Evolutionary conservation across 2,888 invertebrate genomes (phyloP).

Genomic region (Alcis repandata): DNA sequence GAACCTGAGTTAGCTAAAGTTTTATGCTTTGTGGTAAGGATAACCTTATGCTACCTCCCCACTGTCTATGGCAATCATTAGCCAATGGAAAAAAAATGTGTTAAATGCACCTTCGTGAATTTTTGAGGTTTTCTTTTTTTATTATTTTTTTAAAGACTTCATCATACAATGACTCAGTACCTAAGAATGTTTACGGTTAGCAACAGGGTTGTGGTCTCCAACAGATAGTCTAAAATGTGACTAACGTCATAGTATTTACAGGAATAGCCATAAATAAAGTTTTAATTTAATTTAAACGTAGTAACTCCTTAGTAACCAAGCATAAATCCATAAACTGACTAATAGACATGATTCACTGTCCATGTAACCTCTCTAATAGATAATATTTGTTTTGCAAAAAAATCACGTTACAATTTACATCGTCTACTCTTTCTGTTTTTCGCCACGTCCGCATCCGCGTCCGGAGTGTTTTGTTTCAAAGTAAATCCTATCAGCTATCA

Average conservation of each 20-base stretch:
- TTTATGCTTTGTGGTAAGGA: no score
- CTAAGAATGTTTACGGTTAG: not conserved
- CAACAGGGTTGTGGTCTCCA: constrained; percentile 14
- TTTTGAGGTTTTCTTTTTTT: not conserved
- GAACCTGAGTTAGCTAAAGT: no score
- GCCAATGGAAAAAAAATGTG: no score
- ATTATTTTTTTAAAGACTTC: not conserved
- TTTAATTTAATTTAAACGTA: not conserved
- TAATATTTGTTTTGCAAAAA: not conserved
- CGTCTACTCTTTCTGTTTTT: no score
- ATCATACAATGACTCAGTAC: constrained; percentile 12
- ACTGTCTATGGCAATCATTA: no score
- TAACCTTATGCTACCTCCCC: no score
- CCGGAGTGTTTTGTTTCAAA: no score
- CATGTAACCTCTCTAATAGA: constrained; percentile 2
- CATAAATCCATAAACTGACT: constrained; percentile 7
- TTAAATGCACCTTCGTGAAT: not conserved
- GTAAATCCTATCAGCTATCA: no score
- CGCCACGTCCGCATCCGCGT: no score
- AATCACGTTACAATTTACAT: not conserved
- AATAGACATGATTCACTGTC: constrained; percentile 23
- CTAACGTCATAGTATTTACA: not conserved
- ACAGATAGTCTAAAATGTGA: not conserved
- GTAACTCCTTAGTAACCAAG: constrained; percentile 11
- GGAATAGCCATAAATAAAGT: constrained; percentile 5